Conservation (phyloP, 2,113 vertebrate species). For the Todiramphus chloris region DNA sequence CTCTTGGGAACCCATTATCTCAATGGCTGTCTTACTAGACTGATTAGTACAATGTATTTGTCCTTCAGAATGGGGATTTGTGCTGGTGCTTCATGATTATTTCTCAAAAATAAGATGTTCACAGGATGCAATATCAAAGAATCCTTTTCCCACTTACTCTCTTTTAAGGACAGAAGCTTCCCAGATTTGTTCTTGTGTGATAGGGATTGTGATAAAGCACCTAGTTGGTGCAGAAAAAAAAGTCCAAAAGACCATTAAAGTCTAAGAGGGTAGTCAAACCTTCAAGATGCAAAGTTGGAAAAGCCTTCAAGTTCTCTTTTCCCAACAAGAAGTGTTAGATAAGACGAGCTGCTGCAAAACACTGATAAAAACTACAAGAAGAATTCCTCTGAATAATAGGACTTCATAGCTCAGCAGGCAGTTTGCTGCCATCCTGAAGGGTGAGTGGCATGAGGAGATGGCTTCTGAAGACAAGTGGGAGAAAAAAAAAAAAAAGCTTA, state of each 20-base stretch:
- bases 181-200: background rate
- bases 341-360: background rate
- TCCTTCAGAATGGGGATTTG: background rate
- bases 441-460: background rate
- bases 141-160: background rate
- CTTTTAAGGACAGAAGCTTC: background rate
- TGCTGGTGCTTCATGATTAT: background rate
- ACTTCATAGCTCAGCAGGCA: conserved; percentile 6
- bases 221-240: background rate
- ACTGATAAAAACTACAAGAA: background rate
- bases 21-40: background rate
- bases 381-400: background rate
- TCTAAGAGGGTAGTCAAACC: background rate
- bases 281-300: background rate
- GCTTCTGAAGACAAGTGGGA: conserved; percentile 26
- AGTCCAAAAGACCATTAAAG: background rate
- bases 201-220: background rate
- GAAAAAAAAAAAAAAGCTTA: background rate
- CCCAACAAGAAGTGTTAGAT: background rate
- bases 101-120: background rate
- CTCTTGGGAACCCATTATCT: background rate
- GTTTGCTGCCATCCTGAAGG: conserved; percentile 1
- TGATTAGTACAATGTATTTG: background rate
- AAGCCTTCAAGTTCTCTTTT: background rate
- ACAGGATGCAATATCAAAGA: background rate